Conservation (phyloP, 2,113 vertebrate genomes). For the Trachemys scripta region DNA sequence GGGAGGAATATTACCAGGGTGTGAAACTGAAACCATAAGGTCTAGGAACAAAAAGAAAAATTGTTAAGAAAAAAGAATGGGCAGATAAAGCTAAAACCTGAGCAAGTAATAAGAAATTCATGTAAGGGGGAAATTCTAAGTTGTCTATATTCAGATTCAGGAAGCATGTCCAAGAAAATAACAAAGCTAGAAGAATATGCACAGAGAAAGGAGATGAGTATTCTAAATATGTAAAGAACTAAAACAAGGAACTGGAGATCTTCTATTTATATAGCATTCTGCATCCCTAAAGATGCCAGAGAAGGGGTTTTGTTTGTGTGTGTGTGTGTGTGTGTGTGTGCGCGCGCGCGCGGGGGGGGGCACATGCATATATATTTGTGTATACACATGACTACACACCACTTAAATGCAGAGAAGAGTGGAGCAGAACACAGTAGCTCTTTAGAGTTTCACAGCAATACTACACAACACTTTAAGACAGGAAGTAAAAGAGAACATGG, state of each 20-base stretch:
- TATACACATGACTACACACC: not conserved
- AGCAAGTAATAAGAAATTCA: not conserved
- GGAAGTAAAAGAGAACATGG: constrained; percentile 47
- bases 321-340: not conserved
- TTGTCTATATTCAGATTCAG: not conserved
- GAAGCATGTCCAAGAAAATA: not conserved
- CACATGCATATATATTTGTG: not conserved
- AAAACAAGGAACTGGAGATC: not conserved
- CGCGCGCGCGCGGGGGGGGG: accelerated
- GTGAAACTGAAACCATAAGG: constrained; percentile 55
- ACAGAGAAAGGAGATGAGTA: constrained; percentile 11
- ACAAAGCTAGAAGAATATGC: not conserved
- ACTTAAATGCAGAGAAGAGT: constrained; percentile 36
- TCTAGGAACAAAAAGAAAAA: not conserved
- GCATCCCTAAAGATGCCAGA: not conserved
- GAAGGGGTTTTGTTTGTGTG: not conserved
- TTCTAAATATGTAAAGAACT: not conserved
- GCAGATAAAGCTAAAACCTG: not conserved
- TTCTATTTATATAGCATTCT: not conserved
- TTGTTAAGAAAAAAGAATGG: not conserved
- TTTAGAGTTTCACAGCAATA: constrained; percentile 33
- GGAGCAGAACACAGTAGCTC: constrained; percentile 57
- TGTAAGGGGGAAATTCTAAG: not conserved
- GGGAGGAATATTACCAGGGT: constrained; percentile 19
- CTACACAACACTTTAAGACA: constrained; percentile 53